These are phyloP conservation scores for Steatocranus sp. DNA, from an alignment of 2,797 vertebrate species.

Conservation along the genomic window DNA sequence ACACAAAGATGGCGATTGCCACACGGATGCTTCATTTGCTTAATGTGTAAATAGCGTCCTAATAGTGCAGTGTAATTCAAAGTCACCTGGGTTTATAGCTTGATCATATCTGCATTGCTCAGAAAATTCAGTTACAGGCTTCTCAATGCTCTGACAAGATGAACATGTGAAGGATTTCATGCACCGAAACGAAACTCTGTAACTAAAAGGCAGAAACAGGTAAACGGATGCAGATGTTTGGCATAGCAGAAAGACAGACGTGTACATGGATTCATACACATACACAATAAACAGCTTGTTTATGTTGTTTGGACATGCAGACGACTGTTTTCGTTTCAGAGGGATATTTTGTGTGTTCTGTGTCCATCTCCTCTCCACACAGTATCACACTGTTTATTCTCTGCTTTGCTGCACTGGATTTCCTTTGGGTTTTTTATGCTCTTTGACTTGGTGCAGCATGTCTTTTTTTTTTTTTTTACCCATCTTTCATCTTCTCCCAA, in stretches of 20 bases:
- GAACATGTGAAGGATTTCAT: not conserved
- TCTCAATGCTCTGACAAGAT: not conserved
- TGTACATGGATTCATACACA: not conserved
- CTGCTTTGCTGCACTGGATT: not conserved
- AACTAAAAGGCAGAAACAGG: not conserved
- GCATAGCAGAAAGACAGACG: not conserved
- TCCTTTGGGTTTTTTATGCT: not conserved
- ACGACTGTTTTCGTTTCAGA: not conserved
- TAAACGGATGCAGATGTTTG: constrained; percentile 16
- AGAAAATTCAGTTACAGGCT: not conserved
- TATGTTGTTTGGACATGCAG: constrained; percentile 43
- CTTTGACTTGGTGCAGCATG: not conserved
- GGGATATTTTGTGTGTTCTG: not conserved
- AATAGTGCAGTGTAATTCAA: not conserved
- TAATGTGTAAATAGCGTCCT: not conserved
- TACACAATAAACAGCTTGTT: not conserved
- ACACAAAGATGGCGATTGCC: not conserved
- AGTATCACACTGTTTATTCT: not conserved
- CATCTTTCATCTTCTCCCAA: constrained; percentile 15
- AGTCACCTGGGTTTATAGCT: not conserved
- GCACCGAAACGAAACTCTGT: not conserved
- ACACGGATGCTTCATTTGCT: not conserved
- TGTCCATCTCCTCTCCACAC: not conserved
- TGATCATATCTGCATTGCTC: not conserved
- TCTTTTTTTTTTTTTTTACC: not conserved